A percentile compares a stretch with the other conserved stretches of the same genome.
Evolutionary conservation across 2,113 vertebrate genomes (phyloP).

Genomic region (Sylvia atricapilla): DNA sequence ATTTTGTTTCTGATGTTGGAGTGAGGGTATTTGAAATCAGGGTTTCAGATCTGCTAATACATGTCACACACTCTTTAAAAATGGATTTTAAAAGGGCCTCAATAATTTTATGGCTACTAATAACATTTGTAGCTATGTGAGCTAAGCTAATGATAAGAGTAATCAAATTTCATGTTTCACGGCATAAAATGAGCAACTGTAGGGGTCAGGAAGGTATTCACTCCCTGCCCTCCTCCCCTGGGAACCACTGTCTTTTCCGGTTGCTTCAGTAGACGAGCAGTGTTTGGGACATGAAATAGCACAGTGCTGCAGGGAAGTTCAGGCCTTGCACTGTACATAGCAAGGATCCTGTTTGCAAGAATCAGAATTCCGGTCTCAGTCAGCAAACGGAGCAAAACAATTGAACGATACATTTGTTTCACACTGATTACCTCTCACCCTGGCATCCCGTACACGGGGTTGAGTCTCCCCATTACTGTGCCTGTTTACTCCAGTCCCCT

Average conservation of each 20-base stretch:
- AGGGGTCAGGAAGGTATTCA: constrained; percentile 53
- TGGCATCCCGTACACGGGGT: rapidly evolving
- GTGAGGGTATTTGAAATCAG: constrained; percentile 57
- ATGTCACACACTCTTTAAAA: constrained; percentile 75
- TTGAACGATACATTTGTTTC: neutral
- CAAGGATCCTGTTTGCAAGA: neutral
- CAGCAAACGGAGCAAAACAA: neutral
- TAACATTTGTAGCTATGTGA: constrained; percentile 70
- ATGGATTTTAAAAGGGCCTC: constrained; percentile 67
- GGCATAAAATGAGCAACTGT: constrained; percentile 59
- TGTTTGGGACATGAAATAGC: neutral
- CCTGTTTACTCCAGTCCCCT: neutral
- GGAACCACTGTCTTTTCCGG: constrained; percentile 30
- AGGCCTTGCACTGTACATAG: neutral
- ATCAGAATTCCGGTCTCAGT: neutral
- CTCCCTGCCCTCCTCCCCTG: constrained; percentile 46
- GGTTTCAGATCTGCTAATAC: constrained; percentile 59
- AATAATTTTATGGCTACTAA: constrained; percentile 65
- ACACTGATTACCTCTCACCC: rapidly evolving
- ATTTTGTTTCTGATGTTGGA: constrained; percentile 54
- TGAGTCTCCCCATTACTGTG: neutral
- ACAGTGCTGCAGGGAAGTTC: neutral
- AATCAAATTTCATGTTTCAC: constrained; percentile 63
- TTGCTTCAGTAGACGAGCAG: neutral
- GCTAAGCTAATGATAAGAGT: constrained; percentile 67